These are phyloP conservation scores for Drosophila cracens DNA, from an alignment of 2,888 invertebrate genomes.

Conservation along the genomic window DNA sequence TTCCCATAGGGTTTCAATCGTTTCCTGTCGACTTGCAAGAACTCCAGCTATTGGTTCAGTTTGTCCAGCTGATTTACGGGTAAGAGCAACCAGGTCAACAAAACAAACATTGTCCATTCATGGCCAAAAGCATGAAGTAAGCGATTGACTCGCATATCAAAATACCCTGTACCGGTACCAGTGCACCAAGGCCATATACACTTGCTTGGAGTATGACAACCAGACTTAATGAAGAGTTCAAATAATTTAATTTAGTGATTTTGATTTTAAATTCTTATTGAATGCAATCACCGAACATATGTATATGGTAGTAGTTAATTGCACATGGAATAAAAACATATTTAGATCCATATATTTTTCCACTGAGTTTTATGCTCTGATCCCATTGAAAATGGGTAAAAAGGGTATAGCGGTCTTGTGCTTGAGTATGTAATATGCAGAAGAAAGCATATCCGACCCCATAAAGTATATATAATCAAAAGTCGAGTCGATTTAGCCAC, in stretches of 20 bases:
- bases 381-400: too few species aligned
- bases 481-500: background rate
- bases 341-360: background rate
- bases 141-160: slow-evolving; percentile 24
- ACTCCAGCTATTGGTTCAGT: slow-evolving; percentile 15
- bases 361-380: too few species aligned
- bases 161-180: slow-evolving; percentile 25
- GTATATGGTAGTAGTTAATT: background rate
- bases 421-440: background rate
- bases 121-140: slow-evolving; percentile 29
- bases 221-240: background rate
- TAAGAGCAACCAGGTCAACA: slow-evolving; percentile 44
- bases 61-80: slow-evolving; percentile 45
- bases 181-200: background rate
- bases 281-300: background rate
- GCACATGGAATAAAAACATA: background rate
- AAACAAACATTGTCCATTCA: slow-evolving; percentile 63
- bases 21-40: slow-evolving; percentile 29
- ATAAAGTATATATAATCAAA: background rate
- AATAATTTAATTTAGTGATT: background rate
- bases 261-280: background rate
- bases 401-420: background rate
- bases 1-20: background rate
- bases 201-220: too few species aligned
- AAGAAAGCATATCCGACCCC: background rate